Percentiles rank a stretch among this genome's conserved stretches.
phyloP scores from a whole-genome alignment of 2,888 invertebrate genomes.

The Drosophila eohydei region DNA sequence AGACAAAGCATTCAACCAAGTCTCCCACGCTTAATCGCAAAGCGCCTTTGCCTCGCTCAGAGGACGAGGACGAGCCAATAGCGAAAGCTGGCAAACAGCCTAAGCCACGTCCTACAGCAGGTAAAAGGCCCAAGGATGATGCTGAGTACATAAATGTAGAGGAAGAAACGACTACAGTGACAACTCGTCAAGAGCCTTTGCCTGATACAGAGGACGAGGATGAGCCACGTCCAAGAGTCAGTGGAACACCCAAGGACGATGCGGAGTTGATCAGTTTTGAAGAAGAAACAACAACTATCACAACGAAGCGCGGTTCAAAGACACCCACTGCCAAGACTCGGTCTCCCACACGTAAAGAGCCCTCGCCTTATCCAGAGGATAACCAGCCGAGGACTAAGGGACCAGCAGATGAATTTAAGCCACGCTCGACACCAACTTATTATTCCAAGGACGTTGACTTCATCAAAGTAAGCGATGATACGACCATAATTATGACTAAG shows the following conservation, averaged over 20 bases:
- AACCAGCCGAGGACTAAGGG: neutral
- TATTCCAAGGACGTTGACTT: constrained; percentile 38
- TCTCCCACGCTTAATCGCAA: neutral
- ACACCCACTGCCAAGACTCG: neutral
- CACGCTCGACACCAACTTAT: constrained; percentile 4
- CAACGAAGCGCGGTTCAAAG: constrained; percentile 5
- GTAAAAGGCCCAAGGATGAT: neutral
- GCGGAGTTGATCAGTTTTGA: neutral
- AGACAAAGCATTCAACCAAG: neutral
- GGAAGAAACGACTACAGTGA: neutral
- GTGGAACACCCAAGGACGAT: neutral
- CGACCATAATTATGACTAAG: constrained; percentile 56
- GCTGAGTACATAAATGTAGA: neutral
- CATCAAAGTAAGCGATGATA: constrained; percentile 51
- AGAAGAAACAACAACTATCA: neutral
- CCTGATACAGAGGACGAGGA: constrained; percentile 8
- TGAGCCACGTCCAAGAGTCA: neutral
- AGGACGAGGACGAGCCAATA: constrained; percentile 1
- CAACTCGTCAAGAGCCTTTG: constrained; percentile 6
- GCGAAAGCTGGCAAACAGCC: neutral
- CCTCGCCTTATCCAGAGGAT: neutral
- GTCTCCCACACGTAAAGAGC: neutral
- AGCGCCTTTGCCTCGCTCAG: constrained; percentile 1
- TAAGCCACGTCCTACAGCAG: neutral
- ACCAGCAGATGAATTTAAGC: constrained; percentile 1